phyloP scores from a whole-genome alignment of 2,113 vertebrate species.

The Mugil cephalus region DNA sequence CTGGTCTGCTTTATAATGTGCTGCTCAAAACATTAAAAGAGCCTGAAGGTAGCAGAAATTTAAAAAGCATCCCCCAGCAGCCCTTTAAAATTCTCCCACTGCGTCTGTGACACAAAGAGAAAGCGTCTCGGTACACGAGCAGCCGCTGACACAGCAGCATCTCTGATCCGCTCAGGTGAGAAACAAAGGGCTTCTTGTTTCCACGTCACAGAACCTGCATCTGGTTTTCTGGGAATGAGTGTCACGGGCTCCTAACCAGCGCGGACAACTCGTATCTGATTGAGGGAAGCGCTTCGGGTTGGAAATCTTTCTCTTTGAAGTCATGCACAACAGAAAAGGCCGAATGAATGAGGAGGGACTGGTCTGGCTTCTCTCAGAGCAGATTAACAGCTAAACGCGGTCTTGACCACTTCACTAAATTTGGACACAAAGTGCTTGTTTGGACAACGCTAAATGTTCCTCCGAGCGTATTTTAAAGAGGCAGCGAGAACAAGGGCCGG shows the following conservation, averaged over 20 bases:
- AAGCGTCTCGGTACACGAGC: not conserved
- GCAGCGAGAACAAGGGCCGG: not conserved
- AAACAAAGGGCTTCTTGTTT: slow-evolving; percentile 59
- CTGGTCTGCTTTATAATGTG: too few relatives aligned
- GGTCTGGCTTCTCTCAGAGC: not conserved
- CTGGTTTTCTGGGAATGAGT: not conserved
- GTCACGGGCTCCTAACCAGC: not conserved
- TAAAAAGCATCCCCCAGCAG: too few relatives aligned
- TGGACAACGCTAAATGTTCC: not conserved
- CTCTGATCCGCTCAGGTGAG: slow-evolving; percentile 2
- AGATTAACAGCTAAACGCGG: not conserved
- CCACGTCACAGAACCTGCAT: not conserved
- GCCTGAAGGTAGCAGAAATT: too few relatives aligned
- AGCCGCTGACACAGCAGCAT: accelerated
- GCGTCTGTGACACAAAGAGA: not conserved
- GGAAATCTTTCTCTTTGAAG: not conserved
- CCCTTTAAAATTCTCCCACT: too few relatives aligned
- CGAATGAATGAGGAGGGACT: not conserved
- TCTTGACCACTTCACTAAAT: slow-evolving; percentile 1
- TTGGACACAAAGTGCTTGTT: not conserved
- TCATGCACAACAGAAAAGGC: not conserved
- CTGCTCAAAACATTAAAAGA: too few relatives aligned
- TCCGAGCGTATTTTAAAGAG: not conserved
- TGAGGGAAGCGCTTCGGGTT: not conserved
- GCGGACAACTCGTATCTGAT: not conserved